Conservation (phyloP, 2,797 vertebrate genomes). For the Poliocrania exsul region DNA sequence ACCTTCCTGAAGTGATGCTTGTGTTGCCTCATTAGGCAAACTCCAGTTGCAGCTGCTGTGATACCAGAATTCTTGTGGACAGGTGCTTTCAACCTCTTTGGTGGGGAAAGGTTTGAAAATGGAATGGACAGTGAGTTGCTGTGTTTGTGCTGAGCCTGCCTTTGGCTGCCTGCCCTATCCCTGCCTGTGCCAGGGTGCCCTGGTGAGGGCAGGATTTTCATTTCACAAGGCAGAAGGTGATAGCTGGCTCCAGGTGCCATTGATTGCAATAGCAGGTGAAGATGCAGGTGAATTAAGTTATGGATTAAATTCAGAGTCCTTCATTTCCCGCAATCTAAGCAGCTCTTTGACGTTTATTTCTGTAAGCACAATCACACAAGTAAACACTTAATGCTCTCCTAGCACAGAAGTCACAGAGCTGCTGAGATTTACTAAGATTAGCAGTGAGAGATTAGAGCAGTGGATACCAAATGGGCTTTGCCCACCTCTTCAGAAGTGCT, state of each 20-base stretch:
- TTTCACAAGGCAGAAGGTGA: neutral
- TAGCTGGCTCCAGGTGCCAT: neutral
- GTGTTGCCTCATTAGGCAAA: neutral
- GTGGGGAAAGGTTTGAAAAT: neutral
- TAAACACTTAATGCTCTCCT: constrained; percentile 4
- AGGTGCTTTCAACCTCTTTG: neutral
- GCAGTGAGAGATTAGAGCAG: constrained; percentile 48
- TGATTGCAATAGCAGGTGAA: neutral
- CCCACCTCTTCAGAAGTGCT: neutral
- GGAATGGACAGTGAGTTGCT: fast-evolving
- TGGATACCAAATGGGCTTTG: constrained; percentile 30
- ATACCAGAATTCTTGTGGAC: neutral
- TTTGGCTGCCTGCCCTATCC: neutral
- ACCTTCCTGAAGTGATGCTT: neutral
- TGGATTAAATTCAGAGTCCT: constrained; percentile 18
- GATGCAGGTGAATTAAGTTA: neutral
- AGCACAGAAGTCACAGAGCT: neutral
- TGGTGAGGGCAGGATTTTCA: constrained; percentile 41
- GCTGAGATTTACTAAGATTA: constrained; percentile 69
- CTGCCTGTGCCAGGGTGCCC: neutral
- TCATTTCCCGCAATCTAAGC: neutral
- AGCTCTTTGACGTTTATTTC: constrained; percentile 31
- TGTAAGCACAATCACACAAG: neutral
- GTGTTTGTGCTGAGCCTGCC: neutral
- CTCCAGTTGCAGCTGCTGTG: neutral